Base-by-base conservation (phyloP, 2,888 invertebrate genomes). In the Phragmatobia fuliginosa region DNA sequence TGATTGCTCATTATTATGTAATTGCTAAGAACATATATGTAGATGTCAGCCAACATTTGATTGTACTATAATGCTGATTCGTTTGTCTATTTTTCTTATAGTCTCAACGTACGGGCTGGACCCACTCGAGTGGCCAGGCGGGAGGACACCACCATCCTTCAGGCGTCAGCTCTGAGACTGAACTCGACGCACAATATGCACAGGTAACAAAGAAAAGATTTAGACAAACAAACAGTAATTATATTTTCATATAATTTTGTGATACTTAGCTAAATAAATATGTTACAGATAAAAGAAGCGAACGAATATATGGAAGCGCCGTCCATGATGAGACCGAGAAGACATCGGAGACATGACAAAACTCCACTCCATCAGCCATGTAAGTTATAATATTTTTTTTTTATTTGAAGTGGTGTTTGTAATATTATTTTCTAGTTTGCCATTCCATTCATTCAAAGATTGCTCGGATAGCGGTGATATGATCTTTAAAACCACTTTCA, bases 81-180 rank as follows among this genome's bases (percentile, higher is more conserved):
- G 11, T 45, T 31, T 64, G 18, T 3, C 2, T 6, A 25, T 16
- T 11, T 16, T 36, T n/a, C 10, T 63, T 56, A 10, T 82, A 94
- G 94, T 91, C 93, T 7, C 91, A 90, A 70, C 87, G 88, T 62
- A 91, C 87, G 10, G 93, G 93, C 33, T 93, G 90, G 94, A 90
- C 88, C 5, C 92, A 90, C 62, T 83, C 89, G 6, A 81, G 89
- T 71, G 82, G 85, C 0, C 90, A 89, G 73, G 88, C 81, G 21
- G 88, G 88, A 25, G 91, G 90, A 0, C 94, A 92, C 64, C 94
- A 95, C 74, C 95, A 95, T 67, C 95, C 95, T 0, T 95, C 95
- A 5, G 95, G 95, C 2, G 95, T 95, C 76, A 95, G 95, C 80
- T 95, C 95, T 0, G 95, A 95, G 78, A 95, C 95, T 0, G 95